These are phyloP conservation scores for Hypsibius dujardini DNA, from an alignment of 1,140 invertebrate species.

Conservation along the genomic window DNA sequence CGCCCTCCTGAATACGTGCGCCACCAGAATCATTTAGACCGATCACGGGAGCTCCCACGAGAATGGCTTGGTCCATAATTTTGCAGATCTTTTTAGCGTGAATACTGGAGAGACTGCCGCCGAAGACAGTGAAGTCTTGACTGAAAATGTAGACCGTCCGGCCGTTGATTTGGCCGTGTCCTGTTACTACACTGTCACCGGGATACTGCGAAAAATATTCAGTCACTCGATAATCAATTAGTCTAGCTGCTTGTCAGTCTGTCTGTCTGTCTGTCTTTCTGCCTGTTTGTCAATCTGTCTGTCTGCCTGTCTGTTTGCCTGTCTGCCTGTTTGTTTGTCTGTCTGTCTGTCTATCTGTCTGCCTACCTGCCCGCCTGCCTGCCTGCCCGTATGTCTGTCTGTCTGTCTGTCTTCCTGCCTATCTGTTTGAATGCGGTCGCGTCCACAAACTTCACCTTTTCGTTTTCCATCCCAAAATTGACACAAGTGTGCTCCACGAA, in stretches of 20 bases:
- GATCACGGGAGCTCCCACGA: constrained; percentile 50
- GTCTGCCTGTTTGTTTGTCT: too few species aligned
- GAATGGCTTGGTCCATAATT: constrained; percentile 51
- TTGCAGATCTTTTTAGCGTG: constrained; percentile 55
- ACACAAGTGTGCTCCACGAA: constrained; percentile 51
- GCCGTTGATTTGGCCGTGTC: constrained; percentile 48
- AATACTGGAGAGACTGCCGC: constrained; percentile 47
- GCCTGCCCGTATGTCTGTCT: too few species aligned
- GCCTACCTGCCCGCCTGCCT: too few species aligned
- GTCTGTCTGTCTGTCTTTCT: too few species aligned
- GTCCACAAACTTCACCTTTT: too few species aligned
- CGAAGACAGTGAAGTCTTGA: constrained; percentile 54
- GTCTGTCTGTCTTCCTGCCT: too few species aligned
- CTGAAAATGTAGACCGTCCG: constrained; percentile 48
- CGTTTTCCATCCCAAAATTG: constrained; percentile 52
- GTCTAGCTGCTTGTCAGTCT: too few species aligned
- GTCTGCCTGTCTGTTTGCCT: too few species aligned
- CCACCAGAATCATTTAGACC: constrained; percentile 55
- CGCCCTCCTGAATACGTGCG: constrained; percentile 54
- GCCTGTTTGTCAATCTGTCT: too few species aligned
- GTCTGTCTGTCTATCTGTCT: too few species aligned
- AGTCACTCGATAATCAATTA: too few species aligned
- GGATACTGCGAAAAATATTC: constrained; percentile 41
- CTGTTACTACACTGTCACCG: constrained; percentile 53
- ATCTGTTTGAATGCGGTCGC: too few species aligned